Conservation (phyloP, 1,140 invertebrate genomes). For the Oryctes rhinoceros region DNA sequence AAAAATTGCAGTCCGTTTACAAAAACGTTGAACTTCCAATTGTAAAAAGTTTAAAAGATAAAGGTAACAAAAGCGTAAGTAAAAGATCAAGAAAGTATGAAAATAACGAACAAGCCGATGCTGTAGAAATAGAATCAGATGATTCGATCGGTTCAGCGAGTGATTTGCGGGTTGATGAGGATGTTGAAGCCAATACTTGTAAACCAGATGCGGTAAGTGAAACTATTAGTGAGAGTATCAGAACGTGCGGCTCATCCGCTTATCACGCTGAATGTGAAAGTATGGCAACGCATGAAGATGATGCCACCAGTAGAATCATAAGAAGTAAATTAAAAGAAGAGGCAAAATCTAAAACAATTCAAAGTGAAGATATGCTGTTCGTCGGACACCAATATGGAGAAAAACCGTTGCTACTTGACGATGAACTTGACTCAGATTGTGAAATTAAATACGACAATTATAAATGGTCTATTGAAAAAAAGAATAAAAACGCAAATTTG, state of each 20-base stretch:
- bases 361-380: slow-evolving; percentile 65
- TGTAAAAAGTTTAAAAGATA: slow-evolving; percentile 55
- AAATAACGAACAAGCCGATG: slow-evolving; percentile 50
- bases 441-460: slow-evolving; percentile 55
- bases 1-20: slow-evolving; percentile 54
- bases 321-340: slow-evolving; percentile 57
- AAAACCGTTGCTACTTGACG: slow-evolving; percentile 78
- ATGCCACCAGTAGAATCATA: slow-evolving; percentile 62
- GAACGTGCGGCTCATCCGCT: slow-evolving; percentile 73
- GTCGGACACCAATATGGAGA: slow-evolving; percentile 84
- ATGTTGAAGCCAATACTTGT: slow-evolving; percentile 52
- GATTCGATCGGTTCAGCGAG: slow-evolving; percentile 81
- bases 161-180: slow-evolving; percentile 69
- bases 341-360: slow-evolving; percentile 50
- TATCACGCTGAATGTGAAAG: slow-evolving; percentile 79
- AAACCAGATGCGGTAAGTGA: slow-evolving; percentile 64
- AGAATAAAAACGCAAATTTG: slow-evolving; percentile 49
- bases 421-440: slow-evolving; percentile 77
- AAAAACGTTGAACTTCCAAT: slow-evolving; percentile 63
- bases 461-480: slow-evolving; percentile 58
- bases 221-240: slow-evolving; percentile 72
- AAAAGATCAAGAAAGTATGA: slow-evolving; percentile 51
- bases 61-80: slow-evolving; percentile 60
- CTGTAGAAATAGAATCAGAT: slow-evolving; percentile 64
- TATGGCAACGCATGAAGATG: slow-evolving; percentile 71